Conservation (phyloP, 1,140 invertebrate genomes). For the Vanessa tameamea region DNA sequence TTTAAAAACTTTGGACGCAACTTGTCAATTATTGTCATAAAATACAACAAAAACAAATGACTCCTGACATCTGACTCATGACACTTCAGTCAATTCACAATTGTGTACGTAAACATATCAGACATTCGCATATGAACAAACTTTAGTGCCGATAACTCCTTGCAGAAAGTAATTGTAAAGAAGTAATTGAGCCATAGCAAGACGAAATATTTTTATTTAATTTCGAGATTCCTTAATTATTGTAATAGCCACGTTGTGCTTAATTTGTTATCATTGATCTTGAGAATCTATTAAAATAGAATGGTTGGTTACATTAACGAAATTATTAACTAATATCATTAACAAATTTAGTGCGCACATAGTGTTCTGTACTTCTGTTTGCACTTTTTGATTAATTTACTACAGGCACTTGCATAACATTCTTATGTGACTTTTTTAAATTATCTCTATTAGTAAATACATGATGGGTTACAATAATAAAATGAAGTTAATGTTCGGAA, state of each 20-base stretch:
- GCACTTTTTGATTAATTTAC: neutral
- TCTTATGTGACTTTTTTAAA: neutral
- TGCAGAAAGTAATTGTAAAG: neutral
- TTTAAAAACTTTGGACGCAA: too few species aligned
- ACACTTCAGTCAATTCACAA: too few species aligned
- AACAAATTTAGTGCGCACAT: neutral
- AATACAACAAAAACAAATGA: neutral
- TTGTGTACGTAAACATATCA: slow-evolving; percentile 4
- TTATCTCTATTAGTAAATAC: neutral
- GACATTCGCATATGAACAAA: neutral
- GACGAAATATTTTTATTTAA: neutral
- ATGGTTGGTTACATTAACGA: neutral
- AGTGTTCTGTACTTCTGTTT: neutral
- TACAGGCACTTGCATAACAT: neutral
- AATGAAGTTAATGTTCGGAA: neutral
- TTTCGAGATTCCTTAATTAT: neutral
- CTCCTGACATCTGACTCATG: too few species aligned
- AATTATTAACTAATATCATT: neutral
- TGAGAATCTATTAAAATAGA: neutral
- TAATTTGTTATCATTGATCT: neutral
- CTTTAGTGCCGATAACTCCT: neutral
- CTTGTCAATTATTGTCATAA: too few species aligned
- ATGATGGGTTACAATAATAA: neutral
- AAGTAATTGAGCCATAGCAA: neutral
- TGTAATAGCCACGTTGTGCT: neutral